Base-by-base conservation (phyloP, 2,797 vertebrate genomes). In the Phylloscopus collybita region DNA sequence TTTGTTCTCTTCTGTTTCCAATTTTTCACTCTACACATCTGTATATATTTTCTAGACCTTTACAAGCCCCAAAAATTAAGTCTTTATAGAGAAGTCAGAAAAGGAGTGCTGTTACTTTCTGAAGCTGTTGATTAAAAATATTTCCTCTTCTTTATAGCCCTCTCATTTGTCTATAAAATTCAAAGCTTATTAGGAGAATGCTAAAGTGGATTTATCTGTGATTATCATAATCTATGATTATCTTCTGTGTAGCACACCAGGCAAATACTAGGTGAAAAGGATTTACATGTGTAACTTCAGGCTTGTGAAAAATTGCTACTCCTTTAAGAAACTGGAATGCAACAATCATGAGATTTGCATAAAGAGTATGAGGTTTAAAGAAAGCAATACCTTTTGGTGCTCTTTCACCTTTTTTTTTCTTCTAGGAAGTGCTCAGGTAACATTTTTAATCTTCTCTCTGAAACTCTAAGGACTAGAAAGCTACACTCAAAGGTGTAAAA, bases 371-470 rank as follows among this genome's bases (percentile, higher is more conserved):
- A 86, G 5, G 6, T 40, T 96, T 91, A 80, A 89, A 78, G n/a
- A 94, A 87, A 61, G 36, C 16, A 76, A 44, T 80, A 74, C 3
- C 3, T 86, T 86, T 57, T 40, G 23, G 25, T 57, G 19, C 17
- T 67, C 23, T 83, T 93, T 78, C 64, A 64, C 26, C 83, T 66
- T 89, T 18, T 56, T 91, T 86, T 36, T 60, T 27, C 85, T 91
- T 82, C n/a, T 65, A 80, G 65, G 45, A 93, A 85, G 61, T 67
- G 54, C 45, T 96, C 81, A 92, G 67, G 57, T 86, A 89, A 83
- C 14, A 9, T 67, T 83, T 95, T 87, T 67, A 85, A 74, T 91
- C 79, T 94, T 89, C 75, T 86, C 65, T 80, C 92, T 93, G 75
- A 89, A 96, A 86, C 10, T 64, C 47, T 69, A 60, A 83, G 54